These are phyloP conservation scores for Elephantulus edwardii DNA, from an alignment of 2,113 vertebrate genomes.

Conservation along the genomic window DNA sequence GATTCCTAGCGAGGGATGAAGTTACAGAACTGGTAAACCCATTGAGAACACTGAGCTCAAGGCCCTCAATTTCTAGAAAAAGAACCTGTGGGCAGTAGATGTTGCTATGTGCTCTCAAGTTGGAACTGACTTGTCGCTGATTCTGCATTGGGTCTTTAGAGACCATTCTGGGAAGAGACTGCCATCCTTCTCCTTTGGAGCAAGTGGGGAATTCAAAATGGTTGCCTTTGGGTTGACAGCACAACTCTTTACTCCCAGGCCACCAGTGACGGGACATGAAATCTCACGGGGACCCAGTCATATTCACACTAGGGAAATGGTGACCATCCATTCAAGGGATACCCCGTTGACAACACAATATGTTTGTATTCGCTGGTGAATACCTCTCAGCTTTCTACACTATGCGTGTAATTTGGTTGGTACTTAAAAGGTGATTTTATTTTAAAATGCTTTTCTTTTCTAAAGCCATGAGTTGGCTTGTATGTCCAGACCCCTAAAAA, in stretches of 20 bases:
- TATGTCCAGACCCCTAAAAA: neutral
- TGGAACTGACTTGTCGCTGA: no score
- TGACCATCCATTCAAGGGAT: neutral
- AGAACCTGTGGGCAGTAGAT: neutral
- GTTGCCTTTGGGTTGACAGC: no score
- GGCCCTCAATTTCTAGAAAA: neutral
- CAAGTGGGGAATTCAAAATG: no score
- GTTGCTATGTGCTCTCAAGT: no score
- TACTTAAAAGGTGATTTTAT: neutral
- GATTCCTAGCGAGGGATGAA: neutral
- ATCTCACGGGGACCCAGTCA: no score
- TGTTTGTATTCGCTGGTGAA: no score
- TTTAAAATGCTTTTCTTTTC: neutral
- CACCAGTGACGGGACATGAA: no score
- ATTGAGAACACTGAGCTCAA: neutral
- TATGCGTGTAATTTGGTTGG: neutral
- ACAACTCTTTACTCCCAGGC: no score
- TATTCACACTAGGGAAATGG: no score
- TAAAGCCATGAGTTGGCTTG: neutral
- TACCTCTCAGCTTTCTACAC: neutral
- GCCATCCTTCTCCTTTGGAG: no score
- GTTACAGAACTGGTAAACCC: neutral
- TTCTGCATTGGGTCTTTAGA: no score
- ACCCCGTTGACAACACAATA: rapidly evolving
- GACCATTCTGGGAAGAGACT: no score